Conservation (phyloP, 2,888 invertebrate genomes). For the Matsumyia berberina region DNA sequence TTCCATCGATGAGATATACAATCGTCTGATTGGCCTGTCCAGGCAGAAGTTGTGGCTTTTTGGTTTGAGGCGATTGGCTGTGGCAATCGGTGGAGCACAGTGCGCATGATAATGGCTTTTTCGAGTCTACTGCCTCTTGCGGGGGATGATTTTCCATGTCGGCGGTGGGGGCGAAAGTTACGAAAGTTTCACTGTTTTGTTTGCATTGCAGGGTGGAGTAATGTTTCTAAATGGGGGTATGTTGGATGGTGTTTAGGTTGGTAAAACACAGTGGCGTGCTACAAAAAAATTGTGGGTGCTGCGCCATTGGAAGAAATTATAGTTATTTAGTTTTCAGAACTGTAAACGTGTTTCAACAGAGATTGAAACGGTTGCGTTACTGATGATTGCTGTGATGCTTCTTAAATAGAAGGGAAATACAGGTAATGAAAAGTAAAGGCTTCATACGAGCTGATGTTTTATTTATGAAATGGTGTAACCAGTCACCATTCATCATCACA, state of each 20-base stretch:
- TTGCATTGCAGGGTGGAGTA: constrained; percentile 76
- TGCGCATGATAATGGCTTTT: constrained; percentile 77
- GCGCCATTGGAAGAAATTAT: no score
- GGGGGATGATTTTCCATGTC: constrained; percentile 52
- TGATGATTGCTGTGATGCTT: no score
- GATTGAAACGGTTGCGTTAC: no score
- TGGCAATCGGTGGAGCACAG: constrained; percentile 77
- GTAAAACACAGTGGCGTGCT: constrained; percentile 54
- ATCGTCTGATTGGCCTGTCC: constrained; percentile 78
- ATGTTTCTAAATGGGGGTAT: constrained; percentile 36
- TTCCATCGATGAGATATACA: constrained; percentile 79
- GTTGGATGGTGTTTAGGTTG: constrained; percentile 37
- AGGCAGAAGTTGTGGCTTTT: constrained; percentile 70
- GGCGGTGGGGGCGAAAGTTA: constrained; percentile 65
- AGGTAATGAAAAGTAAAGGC: no score
- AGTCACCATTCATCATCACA: no score
- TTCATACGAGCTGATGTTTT: no score
- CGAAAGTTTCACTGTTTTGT: constrained; percentile 72
- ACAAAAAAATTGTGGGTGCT: background rate
- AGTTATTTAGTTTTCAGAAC: no score
- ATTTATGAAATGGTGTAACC: no score
- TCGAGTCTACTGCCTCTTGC: constrained; percentile 72
- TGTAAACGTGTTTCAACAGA: no score
- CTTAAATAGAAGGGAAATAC: no score
- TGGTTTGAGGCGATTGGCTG: constrained; percentile 79